These are phyloP conservation scores for Halichondria panicea DNA, from an alignment of 37 sponge, comb jelly and placozoan genomes.

Conservation along the genomic window DNA sequence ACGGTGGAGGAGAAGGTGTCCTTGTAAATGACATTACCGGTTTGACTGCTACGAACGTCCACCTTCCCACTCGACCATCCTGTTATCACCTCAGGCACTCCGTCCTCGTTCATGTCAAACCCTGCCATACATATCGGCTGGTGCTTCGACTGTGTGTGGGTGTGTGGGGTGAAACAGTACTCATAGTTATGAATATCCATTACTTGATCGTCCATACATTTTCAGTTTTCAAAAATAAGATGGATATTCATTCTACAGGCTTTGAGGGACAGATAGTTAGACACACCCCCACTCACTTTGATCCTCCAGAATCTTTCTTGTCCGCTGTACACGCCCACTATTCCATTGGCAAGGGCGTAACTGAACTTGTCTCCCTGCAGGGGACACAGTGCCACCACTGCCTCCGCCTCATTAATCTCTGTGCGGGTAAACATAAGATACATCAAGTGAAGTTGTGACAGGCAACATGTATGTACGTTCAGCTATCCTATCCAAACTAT, in stretches of 20 bases:
- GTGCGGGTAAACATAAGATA: no score
- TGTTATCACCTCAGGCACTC: conserved; percentile 81
- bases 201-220: no score
- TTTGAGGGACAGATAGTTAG: no score
- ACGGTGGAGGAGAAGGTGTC: conserved; percentile 78
- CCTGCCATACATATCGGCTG: conserved; percentile 72
- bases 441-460: background rate
- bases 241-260: no score
- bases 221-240: no score
- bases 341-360: conserved; percentile 91
- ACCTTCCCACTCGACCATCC: conserved; percentile 96
- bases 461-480: no score
- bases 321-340: conserved; percentile 89
- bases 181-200: no score
- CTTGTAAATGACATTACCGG: conserved; percentile 90
- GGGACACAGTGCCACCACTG: conserved; percentile 29
- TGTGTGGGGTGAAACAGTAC: no score
- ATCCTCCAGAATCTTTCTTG: conserved; percentile 72
- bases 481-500: no score
- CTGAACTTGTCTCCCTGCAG: conserved; percentile 60
- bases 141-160: conserved; percentile 70
- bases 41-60: conserved; percentile 69
- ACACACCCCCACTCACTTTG: conserved; percentile 63
- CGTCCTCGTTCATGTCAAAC: conserved; percentile 89
- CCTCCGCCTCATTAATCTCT: conserved; percentile 63